Evolutionary conservation across 2,797 vertebrate species (phyloP).

Genomic region (Gambelia wislizenii): DNA sequence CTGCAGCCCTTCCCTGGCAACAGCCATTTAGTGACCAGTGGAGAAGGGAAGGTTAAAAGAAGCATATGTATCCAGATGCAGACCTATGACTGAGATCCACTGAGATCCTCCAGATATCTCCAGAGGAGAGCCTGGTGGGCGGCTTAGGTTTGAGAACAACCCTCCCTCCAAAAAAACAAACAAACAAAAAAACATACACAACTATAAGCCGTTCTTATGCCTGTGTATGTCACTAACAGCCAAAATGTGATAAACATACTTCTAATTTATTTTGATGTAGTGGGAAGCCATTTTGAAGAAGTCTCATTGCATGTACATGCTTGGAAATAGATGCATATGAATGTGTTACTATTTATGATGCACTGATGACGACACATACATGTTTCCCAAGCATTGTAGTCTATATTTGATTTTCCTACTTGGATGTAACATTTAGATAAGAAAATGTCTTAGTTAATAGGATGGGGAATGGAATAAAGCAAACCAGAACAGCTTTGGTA

Average conservation of each 20-base stretch:
- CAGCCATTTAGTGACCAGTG: no score
- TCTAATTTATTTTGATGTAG: background rate
- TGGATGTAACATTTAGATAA: background rate
- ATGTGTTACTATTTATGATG: background rate
- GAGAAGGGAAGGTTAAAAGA: no score
- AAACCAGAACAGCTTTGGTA: background rate
- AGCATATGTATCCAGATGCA: no score
- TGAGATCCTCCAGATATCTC: no score
- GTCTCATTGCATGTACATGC: background rate
- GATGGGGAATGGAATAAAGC: background rate
- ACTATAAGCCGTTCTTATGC: no score
- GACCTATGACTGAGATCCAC: no score
- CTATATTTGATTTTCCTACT: background rate
- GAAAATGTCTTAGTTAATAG: background rate
- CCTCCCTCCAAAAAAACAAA: no score
- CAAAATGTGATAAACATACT: background rate
- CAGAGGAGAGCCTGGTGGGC: no score
- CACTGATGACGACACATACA: background rate
- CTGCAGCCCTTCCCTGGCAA: no score
- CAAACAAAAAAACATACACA: no score
- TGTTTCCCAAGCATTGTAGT: background rate
- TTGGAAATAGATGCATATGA: background rate
- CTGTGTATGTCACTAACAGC: no score
- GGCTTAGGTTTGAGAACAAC: no score
- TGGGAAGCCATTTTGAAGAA: background rate